Percentiles rank a stretch among this genome's conserved stretches.
phyloP scores from a whole-genome alignment of 2,113 vertebrate species.

The Eurystomus gularis region DNA sequence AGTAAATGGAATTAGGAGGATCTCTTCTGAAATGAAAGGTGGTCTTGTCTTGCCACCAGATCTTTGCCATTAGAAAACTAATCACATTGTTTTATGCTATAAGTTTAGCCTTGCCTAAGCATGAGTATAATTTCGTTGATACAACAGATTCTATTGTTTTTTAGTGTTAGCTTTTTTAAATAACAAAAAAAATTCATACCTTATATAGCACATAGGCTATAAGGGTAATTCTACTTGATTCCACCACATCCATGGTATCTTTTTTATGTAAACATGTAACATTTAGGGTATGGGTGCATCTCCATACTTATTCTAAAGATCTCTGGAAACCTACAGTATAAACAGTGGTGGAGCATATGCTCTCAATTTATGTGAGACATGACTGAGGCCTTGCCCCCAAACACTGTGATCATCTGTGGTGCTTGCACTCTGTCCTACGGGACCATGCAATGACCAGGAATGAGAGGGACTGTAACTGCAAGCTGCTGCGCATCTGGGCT shows the following conservation, averaged over 20 bases:
- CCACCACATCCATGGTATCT: background rate
- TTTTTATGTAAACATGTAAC: background rate
- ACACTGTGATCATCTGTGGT: background rate
- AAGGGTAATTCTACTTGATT: background rate
- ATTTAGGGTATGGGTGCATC: background rate
- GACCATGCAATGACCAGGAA: background rate
- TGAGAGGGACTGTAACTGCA: background rate
- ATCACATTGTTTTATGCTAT: background rate
- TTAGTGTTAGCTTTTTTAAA: background rate
- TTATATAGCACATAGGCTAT: background rate
- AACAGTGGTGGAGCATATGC: background rate
- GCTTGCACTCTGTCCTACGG: background rate
- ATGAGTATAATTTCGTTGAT: background rate
- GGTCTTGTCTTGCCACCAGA: background rate
- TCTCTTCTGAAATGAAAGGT: background rate
- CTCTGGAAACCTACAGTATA: background rate
- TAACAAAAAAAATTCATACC: background rate
- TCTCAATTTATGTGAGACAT: background rate
- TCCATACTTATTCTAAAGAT: background rate
- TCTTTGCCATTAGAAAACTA: background rate
- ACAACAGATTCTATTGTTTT: background rate
- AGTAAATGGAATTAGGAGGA: background rate
- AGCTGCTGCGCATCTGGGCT: fast-evolving
- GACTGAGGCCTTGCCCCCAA: background rate
- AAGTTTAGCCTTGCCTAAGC: background rate